A percentile compares a stretch with the other conserved stretches of the same genome.
Evolutionary conservation across 2,888 invertebrate genomes (phyloP).

Genomic region (Apodemia mormo): DNA sequence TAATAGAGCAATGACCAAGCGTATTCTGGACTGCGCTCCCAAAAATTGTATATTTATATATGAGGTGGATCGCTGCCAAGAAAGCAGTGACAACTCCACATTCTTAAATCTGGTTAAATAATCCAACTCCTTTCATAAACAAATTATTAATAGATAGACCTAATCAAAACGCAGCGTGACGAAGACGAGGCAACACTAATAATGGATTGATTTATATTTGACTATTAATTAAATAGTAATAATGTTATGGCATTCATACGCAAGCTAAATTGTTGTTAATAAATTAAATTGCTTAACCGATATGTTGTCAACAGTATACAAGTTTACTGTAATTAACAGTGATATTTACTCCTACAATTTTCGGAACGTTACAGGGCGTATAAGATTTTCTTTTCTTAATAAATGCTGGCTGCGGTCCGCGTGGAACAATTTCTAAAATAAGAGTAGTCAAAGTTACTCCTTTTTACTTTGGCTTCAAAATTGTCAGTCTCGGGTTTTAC

Average conservation of each 20-base stretch:
- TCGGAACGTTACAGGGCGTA: too few relatives aligned
- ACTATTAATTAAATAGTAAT: conserved; percentile 3
- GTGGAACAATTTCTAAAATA: too few relatives aligned
- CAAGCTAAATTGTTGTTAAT: neutral
- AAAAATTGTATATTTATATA: conserved; percentile 76
- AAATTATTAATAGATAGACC: conserved; percentile 38
- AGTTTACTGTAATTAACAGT: too few relatives aligned
- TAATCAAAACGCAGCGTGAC: conserved; percentile 6
- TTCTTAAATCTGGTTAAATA: conserved; percentile 61
- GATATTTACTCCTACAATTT: too few relatives aligned
- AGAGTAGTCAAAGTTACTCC: too few relatives aligned
- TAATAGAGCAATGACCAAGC: conserved; percentile 67
- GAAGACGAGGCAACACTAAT: neutral
- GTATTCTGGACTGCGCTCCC: conserved; percentile 66
- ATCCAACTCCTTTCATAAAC: conserved; percentile 41
- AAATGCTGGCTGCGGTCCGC: too few relatives aligned
- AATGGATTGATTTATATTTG: neutral
- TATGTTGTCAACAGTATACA: too few relatives aligned
- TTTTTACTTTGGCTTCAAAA: too few relatives aligned
- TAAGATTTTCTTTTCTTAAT: too few relatives aligned
- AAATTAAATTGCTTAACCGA: too few relatives aligned
- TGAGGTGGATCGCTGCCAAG: conserved; percentile 73
- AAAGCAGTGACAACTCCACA: conserved; percentile 72
- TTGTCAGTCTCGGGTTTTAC: too few relatives aligned
- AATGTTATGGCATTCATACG: neutral